Conservation (phyloP, 2,113 vertebrate genomes). For the Cephalopholis sonnerati region DNA sequence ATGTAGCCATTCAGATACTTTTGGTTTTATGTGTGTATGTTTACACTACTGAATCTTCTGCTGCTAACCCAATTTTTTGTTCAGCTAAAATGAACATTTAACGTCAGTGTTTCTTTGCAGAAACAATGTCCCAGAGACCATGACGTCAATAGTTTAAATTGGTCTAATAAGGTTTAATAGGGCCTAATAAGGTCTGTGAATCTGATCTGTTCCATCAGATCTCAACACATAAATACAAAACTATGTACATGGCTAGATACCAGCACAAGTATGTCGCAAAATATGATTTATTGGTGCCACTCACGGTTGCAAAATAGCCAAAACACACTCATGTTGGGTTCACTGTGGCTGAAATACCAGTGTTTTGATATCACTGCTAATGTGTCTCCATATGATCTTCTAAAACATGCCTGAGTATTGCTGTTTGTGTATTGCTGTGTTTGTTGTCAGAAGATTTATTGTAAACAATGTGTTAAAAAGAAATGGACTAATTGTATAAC, state of each 20-base stretch:
- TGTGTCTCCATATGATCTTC: constrained; percentile 71
- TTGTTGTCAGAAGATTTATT: constrained; percentile 75
- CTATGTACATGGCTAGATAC: not conserved
- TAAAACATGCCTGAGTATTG: constrained; percentile 73
- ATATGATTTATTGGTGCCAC: constrained; percentile 17
- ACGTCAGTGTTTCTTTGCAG: not conserved
- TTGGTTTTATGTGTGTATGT: not conserved
- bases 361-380: constrained; percentile 68
- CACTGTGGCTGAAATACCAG: constrained; percentile 60
- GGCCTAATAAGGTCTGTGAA: not conserved
- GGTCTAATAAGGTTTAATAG: not conserved
- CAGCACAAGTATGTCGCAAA: constrained; percentile 4
- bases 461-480: constrained; percentile 63
- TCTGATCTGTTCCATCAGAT: constrained; percentile 6
- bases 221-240: not conserved
- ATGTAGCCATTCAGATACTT: constrained; percentile 29
- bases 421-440: constrained; percentile 77
- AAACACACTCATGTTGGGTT: constrained; percentile 36
- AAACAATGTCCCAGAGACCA: not conserved
- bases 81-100: constrained; percentile 16
- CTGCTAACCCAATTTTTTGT: not conserved
- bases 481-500: constrained; percentile 14
- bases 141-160: constrained; percentile 4
- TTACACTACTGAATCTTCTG: constrained; percentile 1
- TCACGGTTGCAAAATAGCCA: constrained; percentile 37